Percentiles rank a stretch among this genome's conserved stretches.
Evolutionary conservation across 2,797 vertebrate species (phyloP).

Genomic region (Schizopygopsis malacanthus): DNA sequence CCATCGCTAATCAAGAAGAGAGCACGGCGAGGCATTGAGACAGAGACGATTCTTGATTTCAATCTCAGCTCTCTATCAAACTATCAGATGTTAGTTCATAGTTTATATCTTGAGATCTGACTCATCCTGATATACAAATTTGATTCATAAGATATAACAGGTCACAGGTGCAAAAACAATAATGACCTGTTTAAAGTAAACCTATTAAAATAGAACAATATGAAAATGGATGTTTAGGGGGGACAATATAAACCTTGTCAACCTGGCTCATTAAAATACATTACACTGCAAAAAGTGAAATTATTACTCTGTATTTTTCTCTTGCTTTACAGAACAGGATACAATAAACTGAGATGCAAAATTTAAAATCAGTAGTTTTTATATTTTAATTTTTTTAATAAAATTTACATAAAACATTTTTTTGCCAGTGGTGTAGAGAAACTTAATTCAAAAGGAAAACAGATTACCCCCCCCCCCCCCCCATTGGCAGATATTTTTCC

Average conservation of each 20-base stretch:
- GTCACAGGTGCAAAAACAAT: not conserved
- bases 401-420: not conserved
- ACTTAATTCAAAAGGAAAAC: not conserved
- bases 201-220: not conserved
- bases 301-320: not conserved
- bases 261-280: not conserved
- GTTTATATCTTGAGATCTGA: not conserved
- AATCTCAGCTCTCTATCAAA: not conserved
- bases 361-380: not conserved
- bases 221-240: not conserved
- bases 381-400: not conserved
- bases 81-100: not conserved
- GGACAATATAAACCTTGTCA: not conserved
- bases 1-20: constrained; percentile 8
- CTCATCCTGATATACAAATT: not conserved
- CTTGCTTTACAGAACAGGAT: not conserved
- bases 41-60: not conserved
- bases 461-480: too few species aligned
- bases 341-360: not conserved
- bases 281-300: not conserved
- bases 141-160: not conserved
- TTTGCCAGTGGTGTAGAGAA: not conserved
- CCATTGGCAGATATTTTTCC: not conserved
- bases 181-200: not conserved
- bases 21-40: not conserved